Evolutionary conservation across 2,888 invertebrate genomes (phyloP).

Genomic region (Tortricodes alternella): DNA sequence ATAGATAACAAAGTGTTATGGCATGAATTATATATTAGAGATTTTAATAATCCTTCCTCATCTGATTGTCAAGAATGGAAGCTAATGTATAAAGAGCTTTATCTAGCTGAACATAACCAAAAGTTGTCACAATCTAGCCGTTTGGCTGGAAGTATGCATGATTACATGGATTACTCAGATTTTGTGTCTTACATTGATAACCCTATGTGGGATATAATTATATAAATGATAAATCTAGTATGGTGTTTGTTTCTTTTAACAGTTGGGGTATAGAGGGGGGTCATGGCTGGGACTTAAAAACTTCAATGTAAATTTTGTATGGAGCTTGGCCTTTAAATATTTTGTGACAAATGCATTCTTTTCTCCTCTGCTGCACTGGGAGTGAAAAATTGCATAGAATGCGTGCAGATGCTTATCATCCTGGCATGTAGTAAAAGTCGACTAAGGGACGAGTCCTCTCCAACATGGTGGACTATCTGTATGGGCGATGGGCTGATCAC

Average conservation of each 20-base stretch:
- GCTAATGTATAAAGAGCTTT: constrained; percentile 51
- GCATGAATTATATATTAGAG: constrained; percentile 63
- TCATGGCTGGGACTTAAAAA: too few relatives aligned
- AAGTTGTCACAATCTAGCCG: constrained; percentile 33
- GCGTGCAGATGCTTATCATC: too few relatives aligned
- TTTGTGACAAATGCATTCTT: too few relatives aligned
- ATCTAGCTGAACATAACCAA: constrained; percentile 42
- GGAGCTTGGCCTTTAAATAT: too few relatives aligned
- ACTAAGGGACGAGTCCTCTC: too few relatives aligned
- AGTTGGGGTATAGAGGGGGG: too few relatives aligned
- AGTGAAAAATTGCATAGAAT: too few relatives aligned
- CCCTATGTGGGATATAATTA: constrained; percentile 62
- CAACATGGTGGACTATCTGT: too few relatives aligned
- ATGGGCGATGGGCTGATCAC: too few relatives aligned
- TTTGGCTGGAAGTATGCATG: constrained; percentile 55
- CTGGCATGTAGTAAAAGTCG: too few relatives aligned
- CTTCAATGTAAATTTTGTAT: too few relatives aligned
- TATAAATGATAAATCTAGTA: constrained; percentile 33
- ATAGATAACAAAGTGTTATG: constrained; percentile 59
- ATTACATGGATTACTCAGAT: constrained; percentile 64
- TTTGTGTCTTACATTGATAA: constrained; percentile 65
- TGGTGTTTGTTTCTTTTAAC: constrained; percentile 4
- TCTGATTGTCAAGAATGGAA: constrained; percentile 53
- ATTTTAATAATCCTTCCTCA: constrained; percentile 46
- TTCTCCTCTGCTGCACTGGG: too few relatives aligned